Base-by-base conservation (phyloP, 2,797 vertebrate genomes). In the Sciurus carolinensis region DNA sequence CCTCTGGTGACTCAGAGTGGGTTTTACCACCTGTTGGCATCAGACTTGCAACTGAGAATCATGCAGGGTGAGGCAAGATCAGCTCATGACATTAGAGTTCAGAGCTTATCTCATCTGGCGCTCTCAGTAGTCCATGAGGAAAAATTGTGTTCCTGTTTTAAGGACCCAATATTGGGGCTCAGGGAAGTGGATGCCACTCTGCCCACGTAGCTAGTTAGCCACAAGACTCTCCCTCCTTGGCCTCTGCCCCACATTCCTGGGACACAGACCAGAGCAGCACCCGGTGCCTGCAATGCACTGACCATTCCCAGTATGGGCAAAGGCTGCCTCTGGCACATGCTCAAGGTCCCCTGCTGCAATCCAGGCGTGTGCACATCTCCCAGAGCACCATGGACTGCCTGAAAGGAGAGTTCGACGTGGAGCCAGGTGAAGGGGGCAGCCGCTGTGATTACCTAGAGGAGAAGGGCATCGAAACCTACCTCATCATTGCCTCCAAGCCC, bases 311-410 rank as follows among this genome's bases (percentile, higher is more conserved):
- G 59, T 42, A 33, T 1, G 62, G 54, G 64, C 4, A 9, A 50
- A 15, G 57, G 75, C 57, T 13, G 14, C 64, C 75, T 88, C 9
- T 4, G 3, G 57, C 20, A 0, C 2, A 3, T 0, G n/a, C 81
- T 54, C 15, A 87, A 15, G 0, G 83, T 36, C 36, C 44, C 69
- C 36, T 3, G 1, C 73, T 88, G 4, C 39, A 9, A 18, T 5
- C 66, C 98, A 99, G 99, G 97, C 99, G 99, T 6, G 99, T 99
- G 36, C 99, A 99, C 96, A 99, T 99, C 98, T 99, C 99, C 18
- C 99, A 99, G 98, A 99, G 98, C 97, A 99, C 99, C 15, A 98
- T 99, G 98, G 99, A 99, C 97, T 99, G 99, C 97, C 98, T 99
- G 97, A 99, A 98, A 0, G 99, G 99, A 0, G 99, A 99, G 97